These are phyloP conservation scores for Phasia obesa DNA, from an alignment of 2,888 invertebrate species.

Conservation along the genomic window DNA sequence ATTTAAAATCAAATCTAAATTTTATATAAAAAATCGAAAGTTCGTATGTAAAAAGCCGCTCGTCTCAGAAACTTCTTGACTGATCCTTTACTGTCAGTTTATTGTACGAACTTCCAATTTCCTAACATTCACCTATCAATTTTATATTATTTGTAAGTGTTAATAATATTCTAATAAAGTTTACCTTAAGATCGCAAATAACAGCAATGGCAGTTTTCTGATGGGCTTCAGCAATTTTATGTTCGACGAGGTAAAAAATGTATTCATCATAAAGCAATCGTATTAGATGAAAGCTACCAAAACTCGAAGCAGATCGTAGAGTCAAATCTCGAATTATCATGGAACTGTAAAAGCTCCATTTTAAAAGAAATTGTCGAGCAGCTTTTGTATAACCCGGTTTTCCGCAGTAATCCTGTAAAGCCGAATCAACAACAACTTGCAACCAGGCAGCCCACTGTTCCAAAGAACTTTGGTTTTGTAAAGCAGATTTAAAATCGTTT, in stretches of 20 bases:
- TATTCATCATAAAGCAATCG: conserved; percentile 99
- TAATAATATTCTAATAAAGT: no score
- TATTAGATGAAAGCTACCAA: conserved; percentile 99
- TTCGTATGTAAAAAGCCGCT: no score
- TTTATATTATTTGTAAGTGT: no score
- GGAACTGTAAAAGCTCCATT: conserved; percentile 99
- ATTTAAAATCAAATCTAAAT: no score
- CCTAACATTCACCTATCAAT: no score
- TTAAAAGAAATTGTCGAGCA: conserved; percentile 95
- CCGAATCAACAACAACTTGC: conserved; percentile 94
- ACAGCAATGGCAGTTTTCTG: conserved; percentile 97
- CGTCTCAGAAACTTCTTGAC: no score
- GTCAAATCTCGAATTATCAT: conserved; percentile 99
- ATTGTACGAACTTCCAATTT: no score
- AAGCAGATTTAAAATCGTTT: conserved; percentile 95
- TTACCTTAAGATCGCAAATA: conserved; percentile 85
- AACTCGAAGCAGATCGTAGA: conserved; percentile 97
- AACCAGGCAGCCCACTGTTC: conserved; percentile 99
- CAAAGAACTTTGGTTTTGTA: conserved; percentile 95
- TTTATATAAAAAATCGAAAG: no score
- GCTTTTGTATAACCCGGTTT: conserved; percentile 92
- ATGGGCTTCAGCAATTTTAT: conserved; percentile 95
- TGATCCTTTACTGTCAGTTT: no score
- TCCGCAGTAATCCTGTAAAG: conserved; percentile 94
- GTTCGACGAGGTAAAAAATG: conserved; percentile 99